A percentile compares a stretch with the other conserved stretches of the same genome.
Evolutionary conservation across 1,140 invertebrate genomes (phyloP).

Genomic region (Sycobia sp.): DNA sequence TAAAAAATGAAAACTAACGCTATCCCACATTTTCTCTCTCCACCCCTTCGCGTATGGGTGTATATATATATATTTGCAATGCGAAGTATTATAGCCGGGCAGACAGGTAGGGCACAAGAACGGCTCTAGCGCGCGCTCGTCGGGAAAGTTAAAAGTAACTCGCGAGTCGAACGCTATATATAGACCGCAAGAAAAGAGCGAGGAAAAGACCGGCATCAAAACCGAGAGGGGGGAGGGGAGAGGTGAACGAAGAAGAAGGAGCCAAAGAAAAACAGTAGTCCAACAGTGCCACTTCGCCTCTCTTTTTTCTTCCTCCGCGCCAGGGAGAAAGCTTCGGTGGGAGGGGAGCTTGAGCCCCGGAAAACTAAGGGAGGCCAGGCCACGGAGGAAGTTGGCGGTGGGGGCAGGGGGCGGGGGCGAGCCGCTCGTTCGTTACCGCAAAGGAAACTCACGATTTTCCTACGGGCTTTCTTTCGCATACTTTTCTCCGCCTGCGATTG

Average conservation of each 20-base stretch:
- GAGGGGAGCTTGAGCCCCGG: no score
- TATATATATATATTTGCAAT: not conserved
- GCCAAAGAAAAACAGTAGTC: constrained; percentile 18
- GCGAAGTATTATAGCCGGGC: constrained; percentile 16
- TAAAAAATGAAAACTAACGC: constrained; percentile 7
- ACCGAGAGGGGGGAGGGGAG: constrained; percentile 2
- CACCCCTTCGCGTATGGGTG: not conserved
- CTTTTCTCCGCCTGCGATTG: not conserved
- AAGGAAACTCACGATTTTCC: constrained; percentile 26
- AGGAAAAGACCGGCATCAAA: constrained; percentile 30
- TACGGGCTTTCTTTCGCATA: constrained; percentile 18
- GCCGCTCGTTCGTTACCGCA: constrained; percentile 29
- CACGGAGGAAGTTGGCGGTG: no score
- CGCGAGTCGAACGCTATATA: constrained; percentile 16
- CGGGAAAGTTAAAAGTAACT: constrained; percentile 49
- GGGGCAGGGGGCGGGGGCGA: constrained; percentile 13
- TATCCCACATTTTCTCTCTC: not conserved
- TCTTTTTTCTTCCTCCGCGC: no score
- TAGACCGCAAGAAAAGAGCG: no score
- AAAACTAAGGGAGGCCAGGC: no score
- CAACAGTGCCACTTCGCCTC: not conserved
- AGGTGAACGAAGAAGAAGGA: constrained; percentile 15
- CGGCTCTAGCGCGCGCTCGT: constrained; percentile 12
- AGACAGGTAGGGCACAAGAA: constrained; percentile 8
- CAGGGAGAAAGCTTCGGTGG: no score